A percentile compares a stretch with the other conserved stretches of the same genome.
Evolutionary conservation across 1,140 invertebrate genomes (phyloP).

Genomic region (Papilio helenus): DNA sequence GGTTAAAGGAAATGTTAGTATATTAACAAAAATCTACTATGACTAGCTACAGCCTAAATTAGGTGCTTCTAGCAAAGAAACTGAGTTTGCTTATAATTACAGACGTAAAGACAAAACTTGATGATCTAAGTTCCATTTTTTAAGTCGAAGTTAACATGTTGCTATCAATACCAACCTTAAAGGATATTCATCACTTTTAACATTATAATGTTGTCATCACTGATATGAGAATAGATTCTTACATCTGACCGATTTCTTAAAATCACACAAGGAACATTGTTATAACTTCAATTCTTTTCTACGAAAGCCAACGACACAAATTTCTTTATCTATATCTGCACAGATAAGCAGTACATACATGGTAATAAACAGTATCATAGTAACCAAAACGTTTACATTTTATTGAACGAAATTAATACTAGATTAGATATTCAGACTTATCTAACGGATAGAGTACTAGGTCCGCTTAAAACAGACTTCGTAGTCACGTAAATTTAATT

Average conservation of each 20-base stretch:
- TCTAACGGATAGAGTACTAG: neutral
- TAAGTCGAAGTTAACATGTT: no score
- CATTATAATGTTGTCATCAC: neutral
- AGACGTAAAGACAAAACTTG: no score
- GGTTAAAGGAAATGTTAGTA: no score
- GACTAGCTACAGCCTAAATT: no score
- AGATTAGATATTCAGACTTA: neutral
- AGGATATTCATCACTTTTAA: neutral
- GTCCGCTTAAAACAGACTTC: neutral
- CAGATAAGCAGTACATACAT: slow-evolving; percentile 1
- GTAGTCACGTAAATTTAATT: neutral
- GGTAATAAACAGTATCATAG: neutral
- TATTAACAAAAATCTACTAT: no score
- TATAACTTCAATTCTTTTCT: neutral
- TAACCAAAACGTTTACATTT: neutral
- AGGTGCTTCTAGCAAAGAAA: no score
- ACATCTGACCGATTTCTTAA: neutral
- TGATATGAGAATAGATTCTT: neutral
- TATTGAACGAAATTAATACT: slow-evolving; percentile 3
- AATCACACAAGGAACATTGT: neutral
- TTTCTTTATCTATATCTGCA: slow-evolving; percentile 5
- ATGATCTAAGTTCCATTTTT: no score
- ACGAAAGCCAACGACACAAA: neutral
- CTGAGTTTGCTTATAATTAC: no score
- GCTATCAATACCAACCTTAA: neutral